Base-by-base conservation (phyloP, 2,797 vertebrate genomes). In the Lacerta agilis region DNA sequence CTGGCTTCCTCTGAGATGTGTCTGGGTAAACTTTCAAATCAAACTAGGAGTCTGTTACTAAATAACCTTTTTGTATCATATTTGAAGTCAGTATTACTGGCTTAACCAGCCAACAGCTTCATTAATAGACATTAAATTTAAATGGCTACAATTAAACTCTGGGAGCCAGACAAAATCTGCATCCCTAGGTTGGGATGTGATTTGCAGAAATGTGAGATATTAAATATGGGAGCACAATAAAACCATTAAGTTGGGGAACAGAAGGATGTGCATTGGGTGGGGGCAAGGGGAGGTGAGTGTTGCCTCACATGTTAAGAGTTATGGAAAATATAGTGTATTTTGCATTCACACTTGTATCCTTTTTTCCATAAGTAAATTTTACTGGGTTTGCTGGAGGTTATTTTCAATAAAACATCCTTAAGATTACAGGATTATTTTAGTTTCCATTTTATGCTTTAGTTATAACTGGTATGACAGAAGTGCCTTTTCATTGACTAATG, bases 1-100 rank as follows among this genome's bases (percentile, higher is more conserved):
- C 86, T 93, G 83, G 82, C 91, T 90, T 88, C 91, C 84, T 91
- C 89, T 87, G 86, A 75, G 84, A 92, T 64, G 73, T 84, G 36
- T 87, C 88, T 87, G 7, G 86, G 89, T 85, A 89, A 92, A 91
- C 86, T 88, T 92, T 90, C 83, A 86, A 71, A 87, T 58, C 41
- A 88, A 82, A 49, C 18, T 36, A 77, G 91, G 86, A 66, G 38
- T 69, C 82, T 89, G 3, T 15, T 55, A 86, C 82, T 92, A 88
- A 90, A 83, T 90, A 33, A 15, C 87, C 86, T 90, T 90, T 90
- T 90, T 89, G 45, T 86, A 83, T 88, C 79, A 0, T 55, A 71
- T 73, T 88, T 93, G 87, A 79, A 87, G n/a, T 87, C 85, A 81
- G 82, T 92, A 55, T 89, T 86, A 18, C 43, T 66, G 82, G 11